A percentile compares a stretch with the other conserved stretches of the same genome.
Evolutionary conservation across 2,113 vertebrate species (phyloP).

Genomic region (Nerophis ophidion): DNA sequence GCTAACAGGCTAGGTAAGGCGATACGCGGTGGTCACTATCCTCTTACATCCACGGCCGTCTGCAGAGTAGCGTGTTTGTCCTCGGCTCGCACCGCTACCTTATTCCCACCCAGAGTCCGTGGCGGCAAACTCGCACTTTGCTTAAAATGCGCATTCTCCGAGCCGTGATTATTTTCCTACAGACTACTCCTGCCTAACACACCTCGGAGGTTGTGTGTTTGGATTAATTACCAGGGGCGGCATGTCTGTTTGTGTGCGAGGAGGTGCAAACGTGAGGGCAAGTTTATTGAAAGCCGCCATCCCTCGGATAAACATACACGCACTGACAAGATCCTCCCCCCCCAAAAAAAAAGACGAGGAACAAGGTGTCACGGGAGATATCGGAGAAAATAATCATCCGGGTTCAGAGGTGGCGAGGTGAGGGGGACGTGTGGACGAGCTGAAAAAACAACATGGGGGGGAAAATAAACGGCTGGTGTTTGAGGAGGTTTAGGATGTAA

Average conservation of each 20-base stretch:
- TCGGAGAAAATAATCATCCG: constrained; percentile 50
- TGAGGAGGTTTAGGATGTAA: constrained; percentile 63
- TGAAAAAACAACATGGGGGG: constrained; percentile 41
- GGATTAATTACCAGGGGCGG: constrained; percentile 49
- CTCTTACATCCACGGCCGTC: constrained; percentile 57
- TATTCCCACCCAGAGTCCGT: constrained; percentile 50
- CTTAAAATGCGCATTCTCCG: constrained; percentile 39
- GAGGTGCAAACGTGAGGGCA: constrained; percentile 14
- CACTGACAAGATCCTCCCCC: constrained; percentile 48
- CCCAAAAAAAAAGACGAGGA: constrained; percentile 29
- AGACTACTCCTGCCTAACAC: constrained; percentile 37
- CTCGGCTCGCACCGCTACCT: constrained; percentile 44
- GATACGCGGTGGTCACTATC: constrained; percentile 50
- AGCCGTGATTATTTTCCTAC: constrained; percentile 57
- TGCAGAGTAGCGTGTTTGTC: constrained; percentile 62
- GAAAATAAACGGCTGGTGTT: constrained; percentile 71
- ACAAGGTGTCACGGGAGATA: constrained; percentile 60
- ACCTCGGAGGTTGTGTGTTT: constrained; percentile 46
- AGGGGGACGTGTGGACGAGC: constrained; percentile 33
- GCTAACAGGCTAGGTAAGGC: constrained; percentile 55
- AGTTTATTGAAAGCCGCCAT: constrained; percentile 56
- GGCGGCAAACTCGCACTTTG: constrained; percentile 29
- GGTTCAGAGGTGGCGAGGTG: constrained; percentile 43
- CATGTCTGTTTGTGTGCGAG: constrained; percentile 30
- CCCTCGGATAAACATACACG: constrained; percentile 60